A percentile compares a stretch with the other conserved stretches of the same genome.
Evolutionary conservation across 2,888 invertebrate species (phyloP).

Genomic region (Sarcophaga carnaria): DNA sequence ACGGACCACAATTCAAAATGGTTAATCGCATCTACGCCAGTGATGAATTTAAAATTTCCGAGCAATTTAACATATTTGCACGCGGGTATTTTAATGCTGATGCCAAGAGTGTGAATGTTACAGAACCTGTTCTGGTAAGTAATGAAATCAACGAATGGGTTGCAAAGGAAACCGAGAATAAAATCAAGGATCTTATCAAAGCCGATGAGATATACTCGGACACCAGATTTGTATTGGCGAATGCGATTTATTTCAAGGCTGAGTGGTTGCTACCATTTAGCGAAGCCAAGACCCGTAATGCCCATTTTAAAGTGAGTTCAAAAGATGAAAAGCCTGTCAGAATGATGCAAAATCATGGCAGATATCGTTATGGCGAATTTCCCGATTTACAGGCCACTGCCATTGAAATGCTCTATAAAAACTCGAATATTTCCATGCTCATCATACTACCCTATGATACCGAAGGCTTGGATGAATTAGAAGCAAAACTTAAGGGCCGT

Average conservation of each 20-base stretch:
- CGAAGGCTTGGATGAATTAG: constrained; percentile 85
- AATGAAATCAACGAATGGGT: no score
- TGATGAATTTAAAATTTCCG: constrained; percentile 83
- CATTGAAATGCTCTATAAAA: constrained; percentile 88
- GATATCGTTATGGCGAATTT: constrained; percentile 82
- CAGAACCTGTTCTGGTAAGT: no score
- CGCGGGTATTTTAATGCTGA: constrained; percentile 86
- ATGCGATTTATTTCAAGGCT: constrained; percentile 94
- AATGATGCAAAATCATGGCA: constrained; percentile 86
- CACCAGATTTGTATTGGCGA: constrained; percentile 89
- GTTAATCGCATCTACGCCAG: constrained; percentile 89
- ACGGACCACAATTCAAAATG: constrained; percentile 81
- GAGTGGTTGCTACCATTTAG: constrained; percentile 87
- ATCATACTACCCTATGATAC: constrained; percentile 75
- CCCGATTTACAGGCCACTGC: constrained; percentile 83
- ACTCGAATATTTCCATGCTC: constrained; percentile 87
- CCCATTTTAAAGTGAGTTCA: constrained; percentile 84
- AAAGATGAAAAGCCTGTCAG: constrained; percentile 69
- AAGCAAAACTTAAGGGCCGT: constrained; percentile 84
- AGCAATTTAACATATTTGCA: constrained; percentile 84
- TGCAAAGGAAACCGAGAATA: constrained; percentile 88
- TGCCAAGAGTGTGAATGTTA: constrained; percentile 76
- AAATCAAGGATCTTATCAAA: constrained; percentile 89
- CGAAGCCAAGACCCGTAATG: background rate
- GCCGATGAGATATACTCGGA: constrained; percentile 83